These are phyloP conservation scores for Cynopterus sphinx DNA, from an alignment of 2,797 vertebrate species.

Conservation along the genomic window DNA sequence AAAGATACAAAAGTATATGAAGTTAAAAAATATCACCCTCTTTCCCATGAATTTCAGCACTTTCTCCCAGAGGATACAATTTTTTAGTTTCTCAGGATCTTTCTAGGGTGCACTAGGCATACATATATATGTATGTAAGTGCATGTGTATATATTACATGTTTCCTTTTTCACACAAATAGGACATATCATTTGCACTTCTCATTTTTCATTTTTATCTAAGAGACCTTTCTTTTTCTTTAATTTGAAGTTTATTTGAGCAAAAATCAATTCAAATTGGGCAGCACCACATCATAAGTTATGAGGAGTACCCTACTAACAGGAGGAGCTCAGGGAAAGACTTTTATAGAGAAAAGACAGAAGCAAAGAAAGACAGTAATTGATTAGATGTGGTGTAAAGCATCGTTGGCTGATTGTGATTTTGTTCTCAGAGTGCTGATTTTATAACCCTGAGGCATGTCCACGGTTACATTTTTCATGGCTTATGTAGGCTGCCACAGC, in stretches of 20 bases:
- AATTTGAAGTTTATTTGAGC: neutral
- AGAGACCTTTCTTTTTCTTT: neutral
- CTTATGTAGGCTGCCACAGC: neutral
- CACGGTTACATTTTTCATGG: neutral
- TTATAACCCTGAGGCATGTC: neutral
- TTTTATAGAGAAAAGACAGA: neutral
- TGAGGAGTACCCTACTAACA: neutral
- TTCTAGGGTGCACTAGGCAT: neutral
- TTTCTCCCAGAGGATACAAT: neutral
- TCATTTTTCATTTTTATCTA: neutral
- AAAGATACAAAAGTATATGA: neutral
- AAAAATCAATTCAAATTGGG: neutral
- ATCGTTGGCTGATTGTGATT: neutral
- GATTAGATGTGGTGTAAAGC: neutral
- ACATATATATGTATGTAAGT: neutral
- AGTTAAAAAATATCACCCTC: neutral
- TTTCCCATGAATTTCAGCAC: neutral
- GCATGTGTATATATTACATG: neutral
- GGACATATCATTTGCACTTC: neutral
- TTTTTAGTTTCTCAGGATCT: neutral
- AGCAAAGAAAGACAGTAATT: neutral
- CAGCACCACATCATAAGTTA: no score
- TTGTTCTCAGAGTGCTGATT: neutral
- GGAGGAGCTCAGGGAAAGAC: neutral
- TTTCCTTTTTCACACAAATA: neutral